Evolutionary conservation across 2,797 vertebrate genomes (phyloP).

Genomic region (Borostomias antarcticus): DNA sequence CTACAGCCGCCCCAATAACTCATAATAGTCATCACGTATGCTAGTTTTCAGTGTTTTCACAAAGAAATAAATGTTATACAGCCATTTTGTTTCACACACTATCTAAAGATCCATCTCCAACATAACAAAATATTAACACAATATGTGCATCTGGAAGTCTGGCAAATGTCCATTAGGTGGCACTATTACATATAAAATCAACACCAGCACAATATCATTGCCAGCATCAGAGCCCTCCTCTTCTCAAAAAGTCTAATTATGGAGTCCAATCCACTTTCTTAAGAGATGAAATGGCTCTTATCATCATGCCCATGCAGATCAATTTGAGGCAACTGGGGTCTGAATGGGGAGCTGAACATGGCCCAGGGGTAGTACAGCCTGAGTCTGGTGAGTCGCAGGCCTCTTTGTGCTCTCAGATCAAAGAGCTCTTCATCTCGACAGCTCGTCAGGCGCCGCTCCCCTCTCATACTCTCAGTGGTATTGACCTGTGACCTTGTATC

Average conservation of each 20-base stretch:
- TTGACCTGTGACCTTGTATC: slow-evolving; percentile 13
- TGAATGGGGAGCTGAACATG: slow-evolving; percentile 12
- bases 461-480: not conserved
- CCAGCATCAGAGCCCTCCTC: not conserved
- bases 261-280: slow-evolving; percentile 20
- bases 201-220: not conserved
- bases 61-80: too few relatives aligned
- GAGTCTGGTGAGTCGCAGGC: not conserved
- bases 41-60: too few relatives aligned
- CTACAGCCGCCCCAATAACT: too few relatives aligned
- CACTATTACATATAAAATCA: slow-evolving; percentile 19
- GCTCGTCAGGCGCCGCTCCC: slow-evolving; percentile 3
- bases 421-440: slow-evolving; percentile 18
- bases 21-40: too few relatives aligned
- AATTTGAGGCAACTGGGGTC: not conserved
- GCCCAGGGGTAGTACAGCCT: slow-evolving; percentile 9
- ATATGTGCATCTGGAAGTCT: not conserved
- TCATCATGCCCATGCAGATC: slow-evolving; percentile 15
- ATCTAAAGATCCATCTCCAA: too few relatives aligned
- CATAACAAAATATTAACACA: not conserved
- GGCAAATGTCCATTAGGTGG: slow-evolving; percentile 43
- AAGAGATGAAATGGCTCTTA: slow-evolving; percentile 16
- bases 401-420: slow-evolving; percentile 23
- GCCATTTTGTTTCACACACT: too few relatives aligned
- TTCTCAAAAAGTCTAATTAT: slow-evolving; percentile 24